phyloP scores from a whole-genome alignment of 1,140 invertebrate genomes.

The Drosophila ironensis region DNA sequence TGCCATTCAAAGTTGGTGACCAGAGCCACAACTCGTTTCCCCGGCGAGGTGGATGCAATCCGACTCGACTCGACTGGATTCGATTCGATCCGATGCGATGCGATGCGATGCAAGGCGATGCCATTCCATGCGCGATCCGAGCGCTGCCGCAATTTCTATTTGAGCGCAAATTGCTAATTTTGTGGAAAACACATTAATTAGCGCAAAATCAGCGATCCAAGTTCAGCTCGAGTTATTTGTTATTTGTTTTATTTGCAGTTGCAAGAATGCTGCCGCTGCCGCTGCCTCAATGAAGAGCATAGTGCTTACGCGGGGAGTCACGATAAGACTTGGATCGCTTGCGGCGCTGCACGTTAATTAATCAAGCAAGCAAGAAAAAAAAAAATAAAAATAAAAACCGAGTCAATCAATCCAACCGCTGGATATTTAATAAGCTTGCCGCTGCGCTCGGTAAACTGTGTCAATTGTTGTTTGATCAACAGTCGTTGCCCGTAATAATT shows the following conservation, averaged over 20 bases:
- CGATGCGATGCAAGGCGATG: conserved; percentile 31
- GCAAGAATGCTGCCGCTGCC: conserved; percentile 8
- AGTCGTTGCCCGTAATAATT: conserved; percentile 57
- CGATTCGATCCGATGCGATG: conserved; percentile 9
- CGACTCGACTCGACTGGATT: conserved; percentile 1
- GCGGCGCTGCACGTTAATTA: no score
- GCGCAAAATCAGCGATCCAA: conserved; percentile 69
- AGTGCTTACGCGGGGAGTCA: no score
- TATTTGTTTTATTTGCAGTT: conserved; percentile 12
- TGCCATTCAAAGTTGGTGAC: conserved; percentile 35
- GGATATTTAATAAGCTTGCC: conserved; percentile 24
- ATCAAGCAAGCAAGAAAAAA: background rate
- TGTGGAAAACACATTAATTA: conserved; percentile 81
- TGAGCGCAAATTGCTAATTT: conserved; percentile 77
- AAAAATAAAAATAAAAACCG: background rate
- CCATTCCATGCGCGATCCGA: conserved; percentile 35
- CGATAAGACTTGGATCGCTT: no score
- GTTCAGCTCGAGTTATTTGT: conserved; percentile 38
- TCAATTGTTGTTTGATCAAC: conserved; percentile 66
- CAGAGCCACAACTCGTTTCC: conserved; percentile 34
- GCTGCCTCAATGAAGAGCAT: background rate
- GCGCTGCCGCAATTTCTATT: conserved; percentile 67
- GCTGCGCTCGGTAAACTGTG: conserved; percentile 48
- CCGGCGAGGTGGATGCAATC: background rate
- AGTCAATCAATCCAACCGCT: conserved; percentile 31